Base-by-base conservation (phyloP, 2,113 vertebrate genomes). In the Aleadryas rufinucha region DNA sequence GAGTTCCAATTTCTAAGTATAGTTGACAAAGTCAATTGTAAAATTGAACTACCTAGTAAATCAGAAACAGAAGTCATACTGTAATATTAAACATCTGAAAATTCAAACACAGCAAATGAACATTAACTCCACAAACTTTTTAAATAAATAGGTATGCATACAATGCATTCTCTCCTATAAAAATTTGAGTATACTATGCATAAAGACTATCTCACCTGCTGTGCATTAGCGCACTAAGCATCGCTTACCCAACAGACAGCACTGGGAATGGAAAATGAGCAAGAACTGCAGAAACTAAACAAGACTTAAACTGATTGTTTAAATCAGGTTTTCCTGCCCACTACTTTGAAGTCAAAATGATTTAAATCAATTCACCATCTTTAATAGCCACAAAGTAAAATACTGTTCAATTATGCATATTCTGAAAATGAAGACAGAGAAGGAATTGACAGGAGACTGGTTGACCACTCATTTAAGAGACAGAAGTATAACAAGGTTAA, bases 401-500 rank as follows among this genome's bases (percentile, higher is more conserved):
- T 35, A 41, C 59, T 56, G 37, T 70, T 93, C 87, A 94, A 95
- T 96, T 94, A 97, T 86, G 92, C 82, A 94, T 63, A 94, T 63
- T 83, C 89, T 63, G 27, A 87, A 91, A 95, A 91, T 22, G 13
- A 94, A 93, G 89, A 93, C 17, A 2, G 63, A 94, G 66, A 85
- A 94, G 66, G 59, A 93, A 96, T 28, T 86, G 90, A 96, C 91
- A 93, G 63, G 63, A 94, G 54, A 93, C 68, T 74, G 20, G 59
- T 0, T 90, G 94, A 93, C 87, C 87, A 63, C 39, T 87, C 59
- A 66, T 77, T 96, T 72, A 93, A 63, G n/a, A 91, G 90, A 91
- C 89, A 96, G 72, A 90, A 63, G 49, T 71, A 9, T 31, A 84
- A 93, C 54, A 92, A 94, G 96, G 96, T 95, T 94, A 95, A 95